Percentiles rank a stretch among this genome's conserved stretches.
Conservation (phyloP, 1,140 invertebrate genomes). For the Papilio polytes region DNA sequence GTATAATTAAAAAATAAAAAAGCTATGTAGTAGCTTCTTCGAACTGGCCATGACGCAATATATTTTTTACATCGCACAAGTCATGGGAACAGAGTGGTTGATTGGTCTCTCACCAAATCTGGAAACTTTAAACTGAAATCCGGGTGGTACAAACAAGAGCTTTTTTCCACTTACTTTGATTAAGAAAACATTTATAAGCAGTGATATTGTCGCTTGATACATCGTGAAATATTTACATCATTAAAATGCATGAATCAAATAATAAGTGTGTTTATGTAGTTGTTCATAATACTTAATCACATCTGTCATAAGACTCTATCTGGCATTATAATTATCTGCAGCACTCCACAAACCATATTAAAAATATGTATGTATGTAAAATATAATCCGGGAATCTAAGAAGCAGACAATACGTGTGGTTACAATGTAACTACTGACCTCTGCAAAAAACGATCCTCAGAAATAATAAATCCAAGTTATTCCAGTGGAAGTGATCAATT, state of each 20-base stretch:
- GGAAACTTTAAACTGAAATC: constrained; percentile 3
- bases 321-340: too few species aligned
- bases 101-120: constrained; percentile 4
- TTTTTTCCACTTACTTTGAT: neutral
- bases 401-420: neutral
- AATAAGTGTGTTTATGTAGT: too few species aligned
- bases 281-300: too few species aligned
- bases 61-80: neutral
- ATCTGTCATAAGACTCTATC: too few species aligned
- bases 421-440: constrained; percentile 14
- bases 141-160: neutral
- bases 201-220: too few species aligned
- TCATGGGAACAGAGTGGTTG: neutral
- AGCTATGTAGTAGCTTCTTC: neutral
- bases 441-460: constrained; percentile 45
- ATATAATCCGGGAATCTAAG: neutral
- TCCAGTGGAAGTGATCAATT: constrained; percentile 80
- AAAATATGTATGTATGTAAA: neutral
- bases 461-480: constrained; percentile 66
- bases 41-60: neutral
- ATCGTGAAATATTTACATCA: too few species aligned
- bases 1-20: constrained; percentile 25
- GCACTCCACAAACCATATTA: neutral
- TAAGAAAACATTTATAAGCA: neutral
- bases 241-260: too few species aligned